phyloP scores from a whole-genome alignment of 2,888 invertebrate genomes.

The Branchipolynoe longqiensis region DNA sequence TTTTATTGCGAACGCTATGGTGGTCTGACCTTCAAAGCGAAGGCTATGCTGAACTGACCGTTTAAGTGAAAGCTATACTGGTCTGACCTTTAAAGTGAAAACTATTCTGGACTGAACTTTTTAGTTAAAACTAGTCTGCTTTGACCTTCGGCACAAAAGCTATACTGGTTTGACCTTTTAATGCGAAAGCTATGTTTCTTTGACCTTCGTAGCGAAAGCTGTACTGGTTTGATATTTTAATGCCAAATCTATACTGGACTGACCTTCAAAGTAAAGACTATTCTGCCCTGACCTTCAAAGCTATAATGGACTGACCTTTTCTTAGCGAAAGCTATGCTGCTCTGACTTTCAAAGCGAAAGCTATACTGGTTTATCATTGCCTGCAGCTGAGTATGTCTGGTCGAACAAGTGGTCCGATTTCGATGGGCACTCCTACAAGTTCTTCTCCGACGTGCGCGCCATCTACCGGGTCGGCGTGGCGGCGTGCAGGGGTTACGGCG shows the following conservation, averaged over 20 bases:
- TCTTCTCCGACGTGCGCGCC: conserved; percentile 7
- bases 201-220: neutral
- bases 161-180: too few species aligned
- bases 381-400: conserved; percentile 52
- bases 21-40: too few species aligned
- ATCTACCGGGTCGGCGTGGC: neutral
- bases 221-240: neutral
- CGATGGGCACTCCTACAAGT: conserved; percentile 45
- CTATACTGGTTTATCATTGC: neutral
- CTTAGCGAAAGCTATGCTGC: neutral
- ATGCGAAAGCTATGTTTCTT: too few species aligned
- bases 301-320: neutral
- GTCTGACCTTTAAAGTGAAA: too few species aligned
- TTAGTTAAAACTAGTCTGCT: too few species aligned
- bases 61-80: too few species aligned
- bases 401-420: conserved; percentile 41
- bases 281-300: neutral
- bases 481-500: conserved; percentile 44
- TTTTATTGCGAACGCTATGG: too few species aligned
- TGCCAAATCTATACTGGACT: neutral
- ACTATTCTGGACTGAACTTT: too few species aligned
- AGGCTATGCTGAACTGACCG: too few species aligned
- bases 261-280: neutral
- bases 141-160: too few species aligned
- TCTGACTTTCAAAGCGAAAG: neutral